Percentiles rank a stretch among this genome's conserved stretches.
These are phyloP conservation scores for Calidris pygmaea DNA, from an alignment of 2,113 vertebrate genomes.

Conservation along the genomic window DNA sequence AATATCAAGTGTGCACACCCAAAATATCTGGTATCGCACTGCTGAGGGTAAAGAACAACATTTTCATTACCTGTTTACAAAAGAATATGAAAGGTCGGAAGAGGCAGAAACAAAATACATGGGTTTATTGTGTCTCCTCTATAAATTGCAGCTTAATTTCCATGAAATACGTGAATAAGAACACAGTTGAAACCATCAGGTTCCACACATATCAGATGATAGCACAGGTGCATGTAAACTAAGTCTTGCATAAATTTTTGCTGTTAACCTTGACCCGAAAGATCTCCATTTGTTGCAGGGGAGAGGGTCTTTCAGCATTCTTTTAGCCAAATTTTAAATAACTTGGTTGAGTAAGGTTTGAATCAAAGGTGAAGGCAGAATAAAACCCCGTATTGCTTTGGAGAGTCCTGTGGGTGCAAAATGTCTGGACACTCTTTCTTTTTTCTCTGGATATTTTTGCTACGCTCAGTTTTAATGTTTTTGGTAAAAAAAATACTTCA, in stretches of 20 bases:
- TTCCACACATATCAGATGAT: constrained; percentile 72
- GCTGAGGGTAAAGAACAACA: constrained; percentile 20
- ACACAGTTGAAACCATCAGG: constrained; percentile 48
- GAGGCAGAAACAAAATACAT: constrained; percentile 45
- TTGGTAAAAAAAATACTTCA: not conserved
- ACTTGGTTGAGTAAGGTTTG: not conserved
- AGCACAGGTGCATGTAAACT: constrained; percentile 74
- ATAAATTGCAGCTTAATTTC: constrained; percentile 65
- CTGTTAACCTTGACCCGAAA: constrained; percentile 55
- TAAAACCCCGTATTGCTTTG: not conserved
- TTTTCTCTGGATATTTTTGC: not conserved
- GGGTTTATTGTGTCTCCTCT: constrained; percentile 37
- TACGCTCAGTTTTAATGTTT: not conserved
- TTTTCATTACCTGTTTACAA: constrained; percentile 35
- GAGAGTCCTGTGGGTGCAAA: not conserved
- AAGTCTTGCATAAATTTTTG: constrained; percentile 64
- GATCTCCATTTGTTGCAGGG: not conserved
- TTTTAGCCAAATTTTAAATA: not conserved
- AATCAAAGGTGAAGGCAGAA: not conserved
- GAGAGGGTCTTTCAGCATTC: not conserved
- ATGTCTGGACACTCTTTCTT: not conserved
- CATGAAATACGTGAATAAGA: constrained; percentile 65
- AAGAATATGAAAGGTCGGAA: constrained; percentile 5
- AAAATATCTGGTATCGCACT: constrained; percentile 53
- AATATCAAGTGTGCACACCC: constrained; percentile 40